A percentile compares a stretch with the other conserved stretches of the same genome.
These are phyloP conservation scores for Poicephalus meyeri DNA, from an alignment of 2,113 vertebrate species.

Conservation along the genomic window DNA sequence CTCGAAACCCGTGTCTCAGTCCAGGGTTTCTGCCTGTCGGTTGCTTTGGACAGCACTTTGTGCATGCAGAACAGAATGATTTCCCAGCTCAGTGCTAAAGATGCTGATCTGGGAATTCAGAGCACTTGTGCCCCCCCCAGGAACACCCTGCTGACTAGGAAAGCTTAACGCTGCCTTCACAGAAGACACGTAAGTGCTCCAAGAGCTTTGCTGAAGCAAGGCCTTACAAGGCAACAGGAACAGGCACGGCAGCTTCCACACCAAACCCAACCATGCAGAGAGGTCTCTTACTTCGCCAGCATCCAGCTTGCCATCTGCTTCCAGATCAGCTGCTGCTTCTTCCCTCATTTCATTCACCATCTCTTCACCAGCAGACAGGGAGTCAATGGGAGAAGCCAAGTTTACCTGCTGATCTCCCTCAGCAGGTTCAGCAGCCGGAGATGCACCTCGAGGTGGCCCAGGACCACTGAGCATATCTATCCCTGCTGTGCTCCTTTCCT, in stretches of 20 bases:
- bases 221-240: not conserved
- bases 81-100: not conserved
- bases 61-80: rapidly evolving
- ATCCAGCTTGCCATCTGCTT: not conserved
- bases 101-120: not conserved
- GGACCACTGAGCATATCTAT: not conserved
- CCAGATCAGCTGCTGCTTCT: not conserved
- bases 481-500: not conserved
- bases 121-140: not conserved
- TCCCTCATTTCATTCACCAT: not conserved
- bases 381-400: not conserved
- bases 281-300: conserved; percentile 49
- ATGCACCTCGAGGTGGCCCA: not conserved
- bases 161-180: not conserved
- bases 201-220: not conserved
- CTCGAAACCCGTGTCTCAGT: not conserved
- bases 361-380: not conserved
- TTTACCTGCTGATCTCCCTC: not conserved
- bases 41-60: not conserved
- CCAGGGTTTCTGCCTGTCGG: not conserved
- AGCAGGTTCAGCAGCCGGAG: not conserved
- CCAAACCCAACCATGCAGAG: not conserved
- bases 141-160: not conserved
- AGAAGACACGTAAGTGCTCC: rapidly evolving
- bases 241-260: not conserved